A percentile compares a stretch with the other conserved stretches of the same genome.
phyloP scores from a whole-genome alignment of 2,113 vertebrate species.

The Phocoena phocoena region DNA sequence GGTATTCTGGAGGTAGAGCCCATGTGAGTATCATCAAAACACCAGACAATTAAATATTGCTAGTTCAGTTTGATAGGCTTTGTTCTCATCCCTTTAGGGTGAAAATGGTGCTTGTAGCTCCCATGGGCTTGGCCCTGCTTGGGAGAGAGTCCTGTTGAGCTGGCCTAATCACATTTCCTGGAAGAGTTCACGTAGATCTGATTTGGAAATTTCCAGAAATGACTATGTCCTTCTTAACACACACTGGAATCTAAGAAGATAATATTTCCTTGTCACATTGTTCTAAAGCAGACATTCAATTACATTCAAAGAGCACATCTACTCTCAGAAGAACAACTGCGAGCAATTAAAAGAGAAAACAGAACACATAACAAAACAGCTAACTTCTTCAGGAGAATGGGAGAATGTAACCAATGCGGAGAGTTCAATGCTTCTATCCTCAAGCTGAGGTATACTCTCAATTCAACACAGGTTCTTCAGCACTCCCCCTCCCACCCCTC shows the following conservation, averaged over 20 bases:
- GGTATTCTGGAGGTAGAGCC: not conserved
- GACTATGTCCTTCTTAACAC: not conserved
- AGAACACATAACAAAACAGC: not conserved
- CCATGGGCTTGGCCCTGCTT: not conserved
- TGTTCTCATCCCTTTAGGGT: not conserved
- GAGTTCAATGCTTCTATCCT: slow-evolving; percentile 28
- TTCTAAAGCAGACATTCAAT: slow-evolving; percentile 39
- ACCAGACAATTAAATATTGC: not conserved
- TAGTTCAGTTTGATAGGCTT: not conserved
- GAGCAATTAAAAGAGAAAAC: slow-evolving; percentile 34
- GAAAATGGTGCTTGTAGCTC: not conserved
- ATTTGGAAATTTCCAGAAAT: slow-evolving; percentile 33
- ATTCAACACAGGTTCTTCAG: not conserved
- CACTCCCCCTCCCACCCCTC: no score
- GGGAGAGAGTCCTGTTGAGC: not conserved
- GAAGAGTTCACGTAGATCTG: not conserved
- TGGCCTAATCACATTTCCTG: not conserved
- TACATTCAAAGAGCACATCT: slow-evolving; percentile 50
- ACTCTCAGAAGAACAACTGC: slow-evolving; percentile 13
- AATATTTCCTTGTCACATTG: slow-evolving; percentile 5
- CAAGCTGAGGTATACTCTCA: not conserved
- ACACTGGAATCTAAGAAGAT: slow-evolving; percentile 14
- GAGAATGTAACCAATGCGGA: not conserved
- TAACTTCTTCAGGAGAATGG: not conserved
- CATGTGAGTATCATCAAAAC: not conserved